These are phyloP conservation scores for Jacana jacana DNA, from an alignment of 2,113 vertebrate genomes.

Conservation along the genomic window DNA sequence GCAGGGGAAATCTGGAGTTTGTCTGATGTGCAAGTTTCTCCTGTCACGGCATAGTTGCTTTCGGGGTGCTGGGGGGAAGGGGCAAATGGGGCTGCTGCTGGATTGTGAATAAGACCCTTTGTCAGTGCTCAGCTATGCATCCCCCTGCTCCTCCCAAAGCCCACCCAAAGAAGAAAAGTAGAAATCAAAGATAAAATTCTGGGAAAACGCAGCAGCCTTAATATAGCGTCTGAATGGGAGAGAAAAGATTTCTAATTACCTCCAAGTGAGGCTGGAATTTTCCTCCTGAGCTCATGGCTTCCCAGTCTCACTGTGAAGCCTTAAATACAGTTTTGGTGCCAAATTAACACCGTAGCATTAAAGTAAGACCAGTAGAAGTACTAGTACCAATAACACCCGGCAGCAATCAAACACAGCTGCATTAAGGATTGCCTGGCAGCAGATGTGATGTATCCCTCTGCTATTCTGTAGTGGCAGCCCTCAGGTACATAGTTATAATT, in stretches of 20 bases:
- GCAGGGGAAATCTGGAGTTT: conserved; percentile 45
- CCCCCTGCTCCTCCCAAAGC: not conserved
- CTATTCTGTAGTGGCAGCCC: conserved; percentile 6
- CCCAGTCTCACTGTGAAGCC: not conserved
- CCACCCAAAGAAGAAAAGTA: not conserved
- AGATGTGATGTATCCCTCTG: conserved; percentile 12
- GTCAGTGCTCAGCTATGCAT: not conserved
- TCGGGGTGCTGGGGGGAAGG: conserved; percentile 5
- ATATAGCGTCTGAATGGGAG: not conserved
- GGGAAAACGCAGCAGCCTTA: not conserved
- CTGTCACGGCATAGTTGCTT: not conserved
- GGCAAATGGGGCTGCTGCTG: not conserved
- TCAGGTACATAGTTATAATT: conserved; percentile 13
- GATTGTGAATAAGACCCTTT: conserved; percentile 39
- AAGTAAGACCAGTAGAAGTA: not conserved
- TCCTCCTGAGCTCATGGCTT: not conserved
- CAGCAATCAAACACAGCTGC: not conserved
- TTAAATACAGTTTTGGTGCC: not conserved
- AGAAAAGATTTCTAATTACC: not conserved
- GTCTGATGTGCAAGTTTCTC: not conserved
- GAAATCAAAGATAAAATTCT: conserved; percentile 20
- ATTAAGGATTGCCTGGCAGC: not conserved
- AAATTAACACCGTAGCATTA: not conserved
- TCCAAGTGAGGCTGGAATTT: not conserved
- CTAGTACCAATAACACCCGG: not conserved